Percentiles rank a stretch among this genome's conserved stretches.
Conservation (phyloP, 2,113 vertebrate species). For the Mormoops blainvillei region DNA sequence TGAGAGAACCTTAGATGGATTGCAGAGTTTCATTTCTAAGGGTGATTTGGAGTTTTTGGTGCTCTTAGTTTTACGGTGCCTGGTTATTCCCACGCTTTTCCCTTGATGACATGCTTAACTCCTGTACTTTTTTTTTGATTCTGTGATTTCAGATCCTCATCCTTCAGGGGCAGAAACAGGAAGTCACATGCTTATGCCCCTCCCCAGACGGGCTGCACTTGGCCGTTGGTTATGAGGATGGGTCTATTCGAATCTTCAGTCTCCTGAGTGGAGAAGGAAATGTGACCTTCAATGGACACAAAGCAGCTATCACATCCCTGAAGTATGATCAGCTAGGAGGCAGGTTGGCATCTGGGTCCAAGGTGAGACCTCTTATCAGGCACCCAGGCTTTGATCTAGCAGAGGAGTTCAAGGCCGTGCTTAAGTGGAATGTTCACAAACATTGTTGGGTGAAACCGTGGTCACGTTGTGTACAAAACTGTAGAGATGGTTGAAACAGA, state of each 20-base stretch:
- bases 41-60: neutral
- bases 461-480: neutral
- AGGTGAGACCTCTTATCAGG: conserved; percentile 79
- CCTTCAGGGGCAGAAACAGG: conserved; percentile 91
- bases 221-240: conserved; percentile 95
- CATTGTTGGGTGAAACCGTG: neutral
- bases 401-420: neutral
- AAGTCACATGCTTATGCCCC: conserved; percentile 90
- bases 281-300: conserved; percentile 95
- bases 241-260: conserved; percentile 90
- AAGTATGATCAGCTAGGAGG: conserved; percentile 91
- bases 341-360: conserved; percentile 92
- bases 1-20: neutral
- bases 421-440: neutral
- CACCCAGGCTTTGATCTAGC: neutral
- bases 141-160: conserved; percentile 88
- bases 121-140: neutral
- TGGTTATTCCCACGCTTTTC: neutral
- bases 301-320: conserved; percentile 88
- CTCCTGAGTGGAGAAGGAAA: conserved; percentile 88
- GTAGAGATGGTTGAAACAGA: neutral
- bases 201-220: conserved; percentile 92
- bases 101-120: neutral
- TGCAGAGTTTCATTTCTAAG: neutral
- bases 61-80: neutral